Base-by-base conservation (phyloP, 1,140 invertebrate species). In the Pentalonia nigronervosa region DNA sequence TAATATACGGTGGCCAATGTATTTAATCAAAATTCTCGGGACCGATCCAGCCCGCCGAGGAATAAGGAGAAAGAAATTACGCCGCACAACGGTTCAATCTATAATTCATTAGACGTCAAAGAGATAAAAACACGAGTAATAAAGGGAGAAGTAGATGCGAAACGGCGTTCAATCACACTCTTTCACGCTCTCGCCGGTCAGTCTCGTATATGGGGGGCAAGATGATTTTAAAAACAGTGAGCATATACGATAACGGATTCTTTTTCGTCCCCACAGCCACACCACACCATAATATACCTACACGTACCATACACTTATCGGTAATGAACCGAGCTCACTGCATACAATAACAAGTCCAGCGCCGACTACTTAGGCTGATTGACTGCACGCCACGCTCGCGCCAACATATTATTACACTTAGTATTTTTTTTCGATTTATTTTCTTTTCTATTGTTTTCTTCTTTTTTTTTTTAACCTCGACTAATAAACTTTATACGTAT, bases 61-160 rank as follows among this genome's bases (percentile, higher is more conserved):
- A 60, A 41, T 23, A 7, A 17, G 17, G 17, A 30, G 23, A 21
- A 25, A 7, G 41, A 92, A 91, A 92, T 53, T 34, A n/a, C 47
- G 23, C 48, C 48, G 2, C 50, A 83, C 67, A 50, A 84, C 91
- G 91, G 91, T 83, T 86, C 91, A 86, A 93, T 93, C 81, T 93
- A 93, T 86, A 93, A 93, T 93, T 93, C 91, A 93, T 93, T 93
- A 93, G 91, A 93, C 81, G 91, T 93, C 91, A 86, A 84, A 93
- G 48, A 53, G 91, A 93, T 93, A 93, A 93, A 93, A 93, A 93
- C 91, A 53, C 48, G n/a, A 48, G 91, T 83, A 92, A 92, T 92
- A 92, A 92, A 92, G 76, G 91, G 47, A n/a, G 84, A 47, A n/a
- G 60, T 76, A 34, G 45, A 36, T 45, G 91, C 11, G 91, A 83